Evolutionary conservation across 2,888 invertebrate species (phyloP).

Genomic region (Cistogaster globosa): DNA sequence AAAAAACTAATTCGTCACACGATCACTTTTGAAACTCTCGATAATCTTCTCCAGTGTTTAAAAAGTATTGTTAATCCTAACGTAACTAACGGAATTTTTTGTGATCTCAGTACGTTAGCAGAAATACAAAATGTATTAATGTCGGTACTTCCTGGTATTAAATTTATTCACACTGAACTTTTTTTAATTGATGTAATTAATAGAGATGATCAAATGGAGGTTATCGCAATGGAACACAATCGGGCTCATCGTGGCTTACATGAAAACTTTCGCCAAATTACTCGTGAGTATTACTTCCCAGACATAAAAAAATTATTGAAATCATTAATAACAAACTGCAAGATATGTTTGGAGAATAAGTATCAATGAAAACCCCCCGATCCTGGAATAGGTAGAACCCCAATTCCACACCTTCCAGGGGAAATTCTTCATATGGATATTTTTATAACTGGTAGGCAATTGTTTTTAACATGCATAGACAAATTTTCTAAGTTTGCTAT

Average conservation of each 20-base stretch:
- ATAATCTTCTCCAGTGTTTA: no score
- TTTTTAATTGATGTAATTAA: constrained; percentile 60
- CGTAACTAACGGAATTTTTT: constrained; percentile 25
- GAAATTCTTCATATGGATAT: constrained; percentile 41
- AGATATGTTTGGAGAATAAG: constrained; percentile 25
- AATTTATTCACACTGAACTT: background rate
- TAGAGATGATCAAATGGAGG: constrained; percentile 24
- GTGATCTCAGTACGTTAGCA: constrained; percentile 31
- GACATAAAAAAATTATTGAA: constrained; percentile 24
- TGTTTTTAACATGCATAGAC: constrained; percentile 45
- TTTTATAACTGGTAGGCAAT: constrained; percentile 36
- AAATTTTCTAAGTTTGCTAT: constrained; percentile 59
- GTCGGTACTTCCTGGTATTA: no score
- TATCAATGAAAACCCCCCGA: no score
- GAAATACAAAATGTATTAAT: no score
- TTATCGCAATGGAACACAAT: constrained; percentile 49
- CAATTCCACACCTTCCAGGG: no score
- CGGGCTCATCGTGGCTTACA: constrained; percentile 48
- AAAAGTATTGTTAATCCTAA: constrained; percentile 42
- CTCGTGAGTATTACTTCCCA: constrained; percentile 36
- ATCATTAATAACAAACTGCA: constrained; percentile 19
- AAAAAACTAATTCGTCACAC: constrained; percentile 13
- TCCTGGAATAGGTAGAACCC: no score
- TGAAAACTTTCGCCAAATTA: constrained; percentile 48
- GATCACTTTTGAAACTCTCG: no score